Conservation (phyloP, 2,113 vertebrate genomes). For the Connochaetes taurinus region DNA sequence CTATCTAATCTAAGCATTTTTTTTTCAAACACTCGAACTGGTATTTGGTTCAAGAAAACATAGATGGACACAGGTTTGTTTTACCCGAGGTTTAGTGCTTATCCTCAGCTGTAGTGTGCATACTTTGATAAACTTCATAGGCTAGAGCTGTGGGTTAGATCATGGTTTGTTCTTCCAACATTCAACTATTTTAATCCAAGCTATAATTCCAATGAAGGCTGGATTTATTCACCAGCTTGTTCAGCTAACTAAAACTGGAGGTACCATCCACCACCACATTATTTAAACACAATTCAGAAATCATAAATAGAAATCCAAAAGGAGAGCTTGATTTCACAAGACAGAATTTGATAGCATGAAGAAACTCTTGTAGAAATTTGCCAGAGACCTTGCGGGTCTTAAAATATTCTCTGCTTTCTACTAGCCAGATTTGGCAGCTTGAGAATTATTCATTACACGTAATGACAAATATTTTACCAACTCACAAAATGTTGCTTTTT, state of each 20-base stretch:
- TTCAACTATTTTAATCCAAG: conserved; percentile 26
- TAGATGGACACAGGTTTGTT: neutral
- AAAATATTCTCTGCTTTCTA: conserved; percentile 18
- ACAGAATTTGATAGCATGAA: neutral
- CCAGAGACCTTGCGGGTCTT: neutral
- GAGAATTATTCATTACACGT: conserved; percentile 1
- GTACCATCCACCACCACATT: neutral
- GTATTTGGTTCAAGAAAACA: neutral
- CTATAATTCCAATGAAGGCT: neutral
- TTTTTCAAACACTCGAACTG: neutral
- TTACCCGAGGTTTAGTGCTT: neutral
- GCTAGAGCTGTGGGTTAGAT: neutral
- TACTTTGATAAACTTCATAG: neutral
- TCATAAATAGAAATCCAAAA: conserved; percentile 45
- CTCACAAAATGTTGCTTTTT: conserved; percentile 27
- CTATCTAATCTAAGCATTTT: conserved; percentile 21
- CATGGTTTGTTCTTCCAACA: neutral
- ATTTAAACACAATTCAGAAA: conserved; percentile 40
- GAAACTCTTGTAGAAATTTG: neutral
- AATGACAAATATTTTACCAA: conserved; percentile 40
- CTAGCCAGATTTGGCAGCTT: neutral
- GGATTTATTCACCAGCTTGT: conserved; percentile 4
- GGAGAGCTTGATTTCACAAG: neutral
- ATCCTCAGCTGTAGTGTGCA: neutral
- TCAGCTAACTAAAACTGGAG: neutral